Conservation (phyloP, 2,797 vertebrate genomes). For the Bovichtus diacanthus region DNA sequence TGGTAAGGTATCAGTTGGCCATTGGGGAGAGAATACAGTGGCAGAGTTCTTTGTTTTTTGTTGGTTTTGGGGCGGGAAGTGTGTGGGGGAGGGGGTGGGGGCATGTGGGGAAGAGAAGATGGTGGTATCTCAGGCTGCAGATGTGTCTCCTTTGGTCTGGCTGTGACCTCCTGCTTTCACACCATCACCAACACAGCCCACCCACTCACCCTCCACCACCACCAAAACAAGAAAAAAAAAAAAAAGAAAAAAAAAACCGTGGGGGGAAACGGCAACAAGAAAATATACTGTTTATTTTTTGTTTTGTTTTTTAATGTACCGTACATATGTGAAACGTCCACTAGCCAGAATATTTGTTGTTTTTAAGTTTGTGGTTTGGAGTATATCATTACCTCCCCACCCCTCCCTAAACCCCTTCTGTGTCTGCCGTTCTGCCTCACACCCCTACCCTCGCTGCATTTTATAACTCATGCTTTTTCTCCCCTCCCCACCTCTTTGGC, state of each 20-base stretch:
- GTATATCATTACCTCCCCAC: slow-evolving; percentile 65
- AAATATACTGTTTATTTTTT: slow-evolving; percentile 54
- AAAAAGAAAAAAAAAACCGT: neutral
- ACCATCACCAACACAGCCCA: slow-evolving; percentile 79
- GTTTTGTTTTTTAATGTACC: slow-evolving; percentile 64
- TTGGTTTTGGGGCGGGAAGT: slow-evolving; percentile 33
- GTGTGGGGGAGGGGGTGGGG: neutral
- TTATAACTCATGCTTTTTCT: slow-evolving; percentile 19
- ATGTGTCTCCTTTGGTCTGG: slow-evolving; percentile 88
- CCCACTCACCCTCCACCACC: slow-evolving; percentile 75
- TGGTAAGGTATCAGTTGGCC: slow-evolving; percentile 87
- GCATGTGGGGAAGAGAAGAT: slow-evolving; percentile 34
- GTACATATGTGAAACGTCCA: slow-evolving; percentile 72
- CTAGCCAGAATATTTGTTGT: slow-evolving; percentile 69
- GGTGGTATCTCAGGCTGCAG: slow-evolving; percentile 90
- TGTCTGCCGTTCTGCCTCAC: slow-evolving; percentile 40
- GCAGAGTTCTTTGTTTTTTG: slow-evolving; percentile 64
- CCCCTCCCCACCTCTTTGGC: neutral
- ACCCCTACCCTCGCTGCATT: slow-evolving; percentile 19
- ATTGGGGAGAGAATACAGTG: slow-evolving; percentile 68
- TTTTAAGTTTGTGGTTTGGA: slow-evolving; percentile 77
- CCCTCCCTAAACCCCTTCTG: slow-evolving; percentile 42
- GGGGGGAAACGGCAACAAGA: slow-evolving; percentile 18
- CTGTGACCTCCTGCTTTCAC: slow-evolving; percentile 85
- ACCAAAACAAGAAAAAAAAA: slow-evolving; percentile 26